Conservation (phyloP, 1,140 invertebrate species). For the Drosophila santomea region DNA sequence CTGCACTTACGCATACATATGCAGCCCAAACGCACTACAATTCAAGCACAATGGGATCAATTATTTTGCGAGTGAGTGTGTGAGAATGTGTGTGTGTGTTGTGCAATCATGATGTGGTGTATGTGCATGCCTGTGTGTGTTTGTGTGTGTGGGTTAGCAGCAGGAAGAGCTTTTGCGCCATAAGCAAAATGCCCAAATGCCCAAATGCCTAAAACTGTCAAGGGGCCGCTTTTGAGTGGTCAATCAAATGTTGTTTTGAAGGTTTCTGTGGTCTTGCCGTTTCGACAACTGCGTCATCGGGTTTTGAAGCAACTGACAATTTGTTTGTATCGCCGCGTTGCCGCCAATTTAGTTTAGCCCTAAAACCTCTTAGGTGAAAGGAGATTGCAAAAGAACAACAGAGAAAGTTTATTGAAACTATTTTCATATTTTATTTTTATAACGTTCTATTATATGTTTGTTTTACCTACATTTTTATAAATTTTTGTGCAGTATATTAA, state of each 20-base stretch:
- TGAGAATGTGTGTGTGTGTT: constrained; percentile 35
- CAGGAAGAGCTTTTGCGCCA: constrained; percentile 40
- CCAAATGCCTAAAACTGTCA: constrained; percentile 61
- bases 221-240: constrained; percentile 63
- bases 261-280: constrained; percentile 61
- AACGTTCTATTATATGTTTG: too few species aligned
- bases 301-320: constrained; percentile 6
- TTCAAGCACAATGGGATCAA: constrained; percentile 79
- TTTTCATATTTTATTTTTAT: background rate
- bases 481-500: background rate
- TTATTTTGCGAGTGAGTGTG: constrained; percentile 58
- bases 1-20: background rate
- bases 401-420: background rate
- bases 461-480: background rate
- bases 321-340: constrained; percentile 8
- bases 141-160: background rate
- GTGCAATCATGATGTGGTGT: constrained; percentile 59
- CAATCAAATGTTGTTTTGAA: constrained; percentile 79
- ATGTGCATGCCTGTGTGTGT: background rate
- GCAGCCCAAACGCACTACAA: constrained; percentile 46
- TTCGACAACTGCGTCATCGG: constrained; percentile 33
- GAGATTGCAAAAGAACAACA: too few species aligned
- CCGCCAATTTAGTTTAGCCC: background rate
- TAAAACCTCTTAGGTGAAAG: too few species aligned
- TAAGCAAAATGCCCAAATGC: constrained; percentile 56